Conservation (phyloP, 1,140 invertebrate genomes). For the Drosophila bocqueti region DNA sequence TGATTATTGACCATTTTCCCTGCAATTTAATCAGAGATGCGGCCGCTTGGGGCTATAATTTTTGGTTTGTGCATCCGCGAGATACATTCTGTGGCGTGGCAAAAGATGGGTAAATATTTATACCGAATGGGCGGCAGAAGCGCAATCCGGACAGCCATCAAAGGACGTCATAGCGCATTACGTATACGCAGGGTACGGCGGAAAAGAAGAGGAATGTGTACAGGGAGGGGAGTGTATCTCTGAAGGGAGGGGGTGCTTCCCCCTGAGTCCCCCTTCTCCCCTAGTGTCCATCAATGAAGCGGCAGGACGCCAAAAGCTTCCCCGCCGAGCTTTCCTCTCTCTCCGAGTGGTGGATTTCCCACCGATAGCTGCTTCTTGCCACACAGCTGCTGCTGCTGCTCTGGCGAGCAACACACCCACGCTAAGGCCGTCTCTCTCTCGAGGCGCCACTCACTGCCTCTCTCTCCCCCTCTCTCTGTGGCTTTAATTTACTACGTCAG, state of each 20-base stretch:
- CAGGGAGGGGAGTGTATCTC: neutral
- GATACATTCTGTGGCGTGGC: slow-evolving; percentile 33
- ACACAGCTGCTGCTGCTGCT: slow-evolving; percentile 65
- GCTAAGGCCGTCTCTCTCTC: slow-evolving; percentile 16
- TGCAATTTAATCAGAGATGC: slow-evolving; percentile 24
- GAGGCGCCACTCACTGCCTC: neutral
- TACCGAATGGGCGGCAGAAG: neutral
- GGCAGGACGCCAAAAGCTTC: slow-evolving; percentile 75
- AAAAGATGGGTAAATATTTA: slow-evolving; percentile 40
- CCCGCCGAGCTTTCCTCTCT: slow-evolving; percentile 43
- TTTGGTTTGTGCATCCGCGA: slow-evolving; percentile 21
- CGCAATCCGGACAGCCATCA: slow-evolving; percentile 31
- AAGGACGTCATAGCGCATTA: slow-evolving; percentile 80
- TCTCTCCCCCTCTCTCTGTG: slow-evolving; percentile 19
- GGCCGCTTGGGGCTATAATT: slow-evolving; percentile 8
- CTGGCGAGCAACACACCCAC: slow-evolving; percentile 38
- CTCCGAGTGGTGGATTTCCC: slow-evolving; percentile 61
- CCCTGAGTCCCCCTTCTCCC: neutral
- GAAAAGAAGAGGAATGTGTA: slow-evolving; percentile 25
- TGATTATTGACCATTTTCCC: slow-evolving; percentile 29
- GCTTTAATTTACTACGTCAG: slow-evolving; percentile 77
- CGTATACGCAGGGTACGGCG: slow-evolving; percentile 65
- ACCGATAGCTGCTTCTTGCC: slow-evolving; percentile 62
- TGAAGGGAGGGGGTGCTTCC: neutral
- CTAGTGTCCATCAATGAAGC: slow-evolving; percentile 64